Evolutionary conservation across 2,113 vertebrate genomes (phyloP), one percentile per base, ranked within the genome.

Genomic region (Crotalus horridus): DNA sequence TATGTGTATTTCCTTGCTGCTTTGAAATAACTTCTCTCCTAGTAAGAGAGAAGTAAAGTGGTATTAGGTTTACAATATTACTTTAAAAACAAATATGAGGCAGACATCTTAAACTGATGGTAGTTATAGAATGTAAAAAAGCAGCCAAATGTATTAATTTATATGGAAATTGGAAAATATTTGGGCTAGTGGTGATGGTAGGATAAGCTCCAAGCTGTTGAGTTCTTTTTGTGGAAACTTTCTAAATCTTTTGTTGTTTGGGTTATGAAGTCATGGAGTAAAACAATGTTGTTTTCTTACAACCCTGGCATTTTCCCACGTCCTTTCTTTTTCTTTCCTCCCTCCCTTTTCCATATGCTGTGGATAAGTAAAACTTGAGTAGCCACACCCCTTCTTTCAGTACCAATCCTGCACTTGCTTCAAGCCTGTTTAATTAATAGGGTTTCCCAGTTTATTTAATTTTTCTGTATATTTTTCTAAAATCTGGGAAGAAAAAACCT

Each of bases 381-480:
- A 53, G 91, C n/a, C 92, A 94, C 43, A 85, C 81, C 88, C 4
- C 53, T 24, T 85, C 15, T 64, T 88, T 20, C 3, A 93, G n/a
- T 58, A 91, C 59, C 88, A 91, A 91, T 90, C 91, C 0, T 0
- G 89, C 61, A 88, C 91, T 92, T 96, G 17, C 85, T 96, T 85
- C 3, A 74, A 54, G 58, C 89, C 89, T 55, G 51, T 89, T 95
- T 95, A 94, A 95, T 96, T 95, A 96, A 96, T 89, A 93, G 96
- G 93, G 89, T 86, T 96, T 95, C 91, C 92, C 94, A 81, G 87
- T 92, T 93, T 94, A 94, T 96, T 91, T 39, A 92, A 95, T 81
- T 91, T 94, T 92, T 46, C 64, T 94, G 93, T 96, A 26, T 96
- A 93, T 97, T 96, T 95, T 92, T 96, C 92, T 93, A 90, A 97